These are phyloP conservation scores for Urocynchramus pylzowi DNA, from an alignment of 2,113 vertebrate genomes.

Conservation along the genomic window DNA sequence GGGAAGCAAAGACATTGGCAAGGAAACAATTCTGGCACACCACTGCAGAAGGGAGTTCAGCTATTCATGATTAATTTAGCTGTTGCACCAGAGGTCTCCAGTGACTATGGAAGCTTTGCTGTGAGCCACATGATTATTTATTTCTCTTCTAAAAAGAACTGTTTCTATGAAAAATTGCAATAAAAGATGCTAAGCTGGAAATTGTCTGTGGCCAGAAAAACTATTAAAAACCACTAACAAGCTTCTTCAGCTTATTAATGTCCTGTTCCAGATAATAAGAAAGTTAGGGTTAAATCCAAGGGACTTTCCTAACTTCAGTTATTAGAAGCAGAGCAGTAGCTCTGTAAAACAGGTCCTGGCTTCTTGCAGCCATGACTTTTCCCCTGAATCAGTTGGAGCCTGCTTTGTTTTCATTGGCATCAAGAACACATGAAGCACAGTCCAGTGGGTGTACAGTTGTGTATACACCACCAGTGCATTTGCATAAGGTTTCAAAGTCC, in stretches of 20 bases:
- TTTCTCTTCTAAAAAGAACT: slow-evolving; percentile 14
- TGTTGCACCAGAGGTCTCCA: slow-evolving; percentile 38
- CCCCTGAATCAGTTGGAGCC: slow-evolving; percentile 42
- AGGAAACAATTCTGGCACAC: slow-evolving; percentile 11
- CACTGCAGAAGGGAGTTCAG: slow-evolving; percentile 20
- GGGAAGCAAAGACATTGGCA: slow-evolving; percentile 8
- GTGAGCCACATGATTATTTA: slow-evolving; percentile 23
- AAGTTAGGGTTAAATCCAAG: slow-evolving; percentile 28
- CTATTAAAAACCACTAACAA: slow-evolving; percentile 23
- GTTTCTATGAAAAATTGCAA: slow-evolving; percentile 27
- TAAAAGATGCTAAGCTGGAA: not conserved
- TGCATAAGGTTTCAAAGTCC: slow-evolving; percentile 61
- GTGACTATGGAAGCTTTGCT: slow-evolving; percentile 11
- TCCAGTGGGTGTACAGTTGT: slow-evolving; percentile 23
- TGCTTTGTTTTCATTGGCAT: slow-evolving; percentile 61
- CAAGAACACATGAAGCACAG: slow-evolving; percentile 56
- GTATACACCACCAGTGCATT: slow-evolving; percentile 32
- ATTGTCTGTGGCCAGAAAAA: not conserved
- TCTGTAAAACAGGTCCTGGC: slow-evolving; percentile 23
- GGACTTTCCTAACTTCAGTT: not conserved
- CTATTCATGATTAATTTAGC: slow-evolving; percentile 20
- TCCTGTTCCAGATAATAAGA: not conserved
- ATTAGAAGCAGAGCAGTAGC: slow-evolving; percentile 46
- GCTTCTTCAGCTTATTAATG: not conserved
- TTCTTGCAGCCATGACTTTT: slow-evolving; percentile 47